Evolutionary conservation across 2,113 vertebrate species (phyloP), one percentile per base, ranked within the genome.

Genomic region (Xenopus laevis): DNA sequence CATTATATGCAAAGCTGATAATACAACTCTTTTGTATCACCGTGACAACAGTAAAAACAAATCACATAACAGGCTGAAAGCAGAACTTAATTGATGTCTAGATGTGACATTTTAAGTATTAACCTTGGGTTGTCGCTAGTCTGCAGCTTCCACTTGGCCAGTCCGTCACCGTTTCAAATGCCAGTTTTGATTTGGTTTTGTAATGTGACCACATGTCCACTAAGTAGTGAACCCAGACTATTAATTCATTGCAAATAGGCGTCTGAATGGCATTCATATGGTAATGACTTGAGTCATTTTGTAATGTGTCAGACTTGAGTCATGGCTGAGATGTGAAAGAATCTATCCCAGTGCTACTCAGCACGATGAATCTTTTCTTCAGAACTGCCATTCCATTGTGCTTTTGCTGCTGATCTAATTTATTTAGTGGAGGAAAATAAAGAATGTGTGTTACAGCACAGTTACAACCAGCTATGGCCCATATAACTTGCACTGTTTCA

Each of bases 211-310:
- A 62, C 65, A 68, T 55, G 65, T 68, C 65, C 58, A 68, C 57
- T 23, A 21, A 68, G 58, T 60, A 75, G 46, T 30, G 58, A 75
- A 69, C 66, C 66, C 58, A 55, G 58, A 45, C 65, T 68, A 62
- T 53, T 20, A 75, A 68, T 75, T 68, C 58, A 63, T 69, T 75
- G 58, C 58, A 75, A 75, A 75, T 62, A 68, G 45, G 66, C 58
- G 61, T 68, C 58, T 75, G 46, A 75, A 61, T 62, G 27, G 13
- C 65, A 75, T 75, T 75, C 65, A 75, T 75, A 75, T 75, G 73
- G 58, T 69, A 75, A 75, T 75, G n/a, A 10, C 3, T 53, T 62
- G 57, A 75, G 46, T 68, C 73, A 75, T 45, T 75, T 68, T 40
- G 60, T 50, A 68, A 68, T 62, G 60, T 68, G 72, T 46, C 57